Base-by-base conservation (phyloP, 2,888 invertebrate species). In the Sinopyrophorus schimmeli region DNA sequence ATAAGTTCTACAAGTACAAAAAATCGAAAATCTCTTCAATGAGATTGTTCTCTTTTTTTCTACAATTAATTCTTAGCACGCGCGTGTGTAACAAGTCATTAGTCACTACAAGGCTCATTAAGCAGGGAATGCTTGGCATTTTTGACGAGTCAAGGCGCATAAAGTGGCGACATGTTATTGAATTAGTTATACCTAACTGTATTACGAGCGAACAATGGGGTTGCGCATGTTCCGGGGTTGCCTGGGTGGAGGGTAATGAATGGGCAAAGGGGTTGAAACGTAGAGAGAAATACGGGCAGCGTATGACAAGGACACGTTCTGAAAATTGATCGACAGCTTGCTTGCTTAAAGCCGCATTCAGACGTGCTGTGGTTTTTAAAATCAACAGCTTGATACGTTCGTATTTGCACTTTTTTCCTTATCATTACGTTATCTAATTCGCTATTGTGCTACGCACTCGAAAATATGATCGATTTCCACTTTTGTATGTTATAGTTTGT, bases 141-240 rank as follows among this genome's bases (percentile, higher is more conserved):
- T 55, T 55, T 55, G 55, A 55, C 53, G 56, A 56, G 51, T 42
- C 50, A 49, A 54, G 47, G 47, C 51, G 50, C 42, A 55, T 52
- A 50, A 55, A 55, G 55, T 56, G 55, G 55, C 53, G 55, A 56
- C 55, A 54, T 51, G 55, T 56, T 56, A 56, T 56, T 54, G 55
- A 56, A 56, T 56, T 56, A 56, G 51, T 51, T 54, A 47, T 48
- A 47, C 54, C 41, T 56, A 56, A 56, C 55, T 51, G 55, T 54
- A 56, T 56, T 56, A 53, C 50, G 50, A 46, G 43, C 48, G 55
- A 54, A 54, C 54, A 53, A 53, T 53, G 40, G 53, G 50, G 50
- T 50, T 50, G 51, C 51, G 51, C 51, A 46, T 51, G 51, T 51
- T 51, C 51, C 28, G 39, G 50, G 50, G 50, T 28, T 44, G 28